Evolutionary conservation across 2,888 invertebrate genomes (phyloP).

Genomic region (Crematogaster levior): DNA sequence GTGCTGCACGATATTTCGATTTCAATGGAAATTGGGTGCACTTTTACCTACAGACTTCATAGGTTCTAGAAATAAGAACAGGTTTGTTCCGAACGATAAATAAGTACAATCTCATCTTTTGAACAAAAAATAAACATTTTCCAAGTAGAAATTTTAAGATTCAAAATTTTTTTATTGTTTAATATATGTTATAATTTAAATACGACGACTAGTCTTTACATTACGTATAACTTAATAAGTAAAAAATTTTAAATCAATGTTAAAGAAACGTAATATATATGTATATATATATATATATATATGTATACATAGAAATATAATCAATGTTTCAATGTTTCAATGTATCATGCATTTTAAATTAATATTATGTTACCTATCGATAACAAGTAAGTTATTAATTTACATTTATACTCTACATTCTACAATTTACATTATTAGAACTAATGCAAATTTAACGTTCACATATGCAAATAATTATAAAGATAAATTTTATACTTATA

Average conservation of each 20-base stretch:
- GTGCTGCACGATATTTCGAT: slow-evolving; percentile 49
- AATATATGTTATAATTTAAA: background rate
- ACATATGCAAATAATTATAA: background rate
- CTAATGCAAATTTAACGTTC: background rate
- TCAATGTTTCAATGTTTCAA: too few relatives aligned
- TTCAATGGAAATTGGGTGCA: slow-evolving; percentile 52
- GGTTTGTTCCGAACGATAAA: slow-evolving; percentile 27
- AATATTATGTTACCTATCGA: background rate
- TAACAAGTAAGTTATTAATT: background rate
- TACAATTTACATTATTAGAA: background rate
- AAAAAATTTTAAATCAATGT: background rate
- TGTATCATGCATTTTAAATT: too few relatives aligned
- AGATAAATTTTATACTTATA: background rate
- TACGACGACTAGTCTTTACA: background rate
- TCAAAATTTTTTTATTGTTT: background rate
- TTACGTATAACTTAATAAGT: background rate
- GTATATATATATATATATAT: too few relatives aligned
- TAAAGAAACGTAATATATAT: background rate
- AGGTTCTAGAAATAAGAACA: slow-evolving; percentile 30
- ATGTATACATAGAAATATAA: background rate
- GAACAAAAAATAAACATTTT: background rate
- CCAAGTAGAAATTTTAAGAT: background rate
- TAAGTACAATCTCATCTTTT: slow-evolving; percentile 10
- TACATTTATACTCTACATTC: background rate
- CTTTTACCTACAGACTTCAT: slow-evolving; percentile 33